Evolutionary conservation across 1,140 invertebrate species (phyloP).

Genomic region (Tetramorium alpestre): DNA sequence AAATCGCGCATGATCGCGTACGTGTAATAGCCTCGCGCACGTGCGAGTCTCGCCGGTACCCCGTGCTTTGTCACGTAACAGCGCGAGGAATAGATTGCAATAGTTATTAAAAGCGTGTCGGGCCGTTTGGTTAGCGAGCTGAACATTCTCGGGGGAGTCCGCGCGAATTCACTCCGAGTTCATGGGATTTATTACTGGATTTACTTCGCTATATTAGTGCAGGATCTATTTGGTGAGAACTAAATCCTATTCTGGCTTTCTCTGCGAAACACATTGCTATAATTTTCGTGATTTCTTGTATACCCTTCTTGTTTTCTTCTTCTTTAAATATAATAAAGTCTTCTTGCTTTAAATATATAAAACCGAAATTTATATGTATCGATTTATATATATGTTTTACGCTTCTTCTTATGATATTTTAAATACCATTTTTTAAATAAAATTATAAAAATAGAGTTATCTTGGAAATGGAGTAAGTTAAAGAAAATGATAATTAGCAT

Average conservation of each 20-base stretch:
- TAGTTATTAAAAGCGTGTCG: constrained; percentile 59
- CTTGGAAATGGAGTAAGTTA: not conserved
- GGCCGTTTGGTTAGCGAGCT: constrained; percentile 26
- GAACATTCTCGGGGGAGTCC: constrained; percentile 29
- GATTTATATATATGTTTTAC: not conserved
- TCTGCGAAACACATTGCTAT: not conserved
- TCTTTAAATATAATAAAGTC: not conserved
- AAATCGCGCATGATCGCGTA: constrained; percentile 40
- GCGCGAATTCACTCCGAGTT: constrained; percentile 46
- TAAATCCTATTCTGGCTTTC: constrained; percentile 36
- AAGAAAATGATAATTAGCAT: not conserved
- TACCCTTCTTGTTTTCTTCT: no score
- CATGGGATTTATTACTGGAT: constrained; percentile 41
- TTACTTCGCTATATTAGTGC: not conserved
- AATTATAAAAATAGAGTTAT: not conserved
- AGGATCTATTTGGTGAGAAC: constrained; percentile 3
- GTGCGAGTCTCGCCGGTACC: constrained; percentile 33
- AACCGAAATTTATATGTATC: not conserved
- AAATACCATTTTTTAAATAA: not conserved
- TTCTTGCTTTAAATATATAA: not conserved
- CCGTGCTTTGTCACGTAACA: constrained; percentile 58
- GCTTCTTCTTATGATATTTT: not conserved
- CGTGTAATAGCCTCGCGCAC: constrained; percentile 27
- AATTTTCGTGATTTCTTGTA: constrained; percentile 11
- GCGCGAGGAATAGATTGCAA: constrained; percentile 61